Base-by-base conservation (phyloP, 64 coral and sea anemone species). In the Montipora capricornis region DNA sequence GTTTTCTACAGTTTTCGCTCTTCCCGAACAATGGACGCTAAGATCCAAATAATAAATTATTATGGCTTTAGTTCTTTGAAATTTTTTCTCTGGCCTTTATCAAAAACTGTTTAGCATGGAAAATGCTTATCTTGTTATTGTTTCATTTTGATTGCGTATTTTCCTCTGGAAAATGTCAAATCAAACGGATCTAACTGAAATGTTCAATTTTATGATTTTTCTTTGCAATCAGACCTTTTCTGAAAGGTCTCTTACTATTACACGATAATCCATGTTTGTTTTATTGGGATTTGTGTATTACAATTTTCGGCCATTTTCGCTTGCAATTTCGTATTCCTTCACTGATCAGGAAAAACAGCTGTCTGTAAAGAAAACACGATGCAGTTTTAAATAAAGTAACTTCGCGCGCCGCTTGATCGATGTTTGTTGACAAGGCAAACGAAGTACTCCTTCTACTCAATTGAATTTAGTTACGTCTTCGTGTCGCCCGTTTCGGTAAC, bases 341-440 rank as follows among this genome's bases (percentile, higher is more conserved):
- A 12, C 9, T 64, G 4, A 64, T 10, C 60, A 4, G 60, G 14
- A 11, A 64, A 14, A 14, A 64, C 9, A 12, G 9, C 60, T 3
- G 3, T 55, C 52, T 10, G 9, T 11, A 12, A 16, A 64, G 60
- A 64, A 64, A 64, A 64, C 11, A 57, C 6, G 53, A 8, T 57
- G 6, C 11, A 8, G 11, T 8, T 57, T 64, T 64, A 15, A 16
- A 64, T 64, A 50, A 19, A 78, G 49, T 50, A 13, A 7, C 49
- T 47, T 78, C 47, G 8, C 14, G 14, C 13, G 20, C 20, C 4
- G 5, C 19, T 71, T 50, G 46, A 13, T 50, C 20, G 66, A 70
- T 46, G 16, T 50, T 86, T 86, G 82, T 86, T 86, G 82, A 86
- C 64, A 48, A 11, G 44, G 3, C 10, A 86, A 86, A 71, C 66